phyloP scores from a whole-genome alignment of 2,113 vertebrate species.

The Condylura cristata region DNA sequence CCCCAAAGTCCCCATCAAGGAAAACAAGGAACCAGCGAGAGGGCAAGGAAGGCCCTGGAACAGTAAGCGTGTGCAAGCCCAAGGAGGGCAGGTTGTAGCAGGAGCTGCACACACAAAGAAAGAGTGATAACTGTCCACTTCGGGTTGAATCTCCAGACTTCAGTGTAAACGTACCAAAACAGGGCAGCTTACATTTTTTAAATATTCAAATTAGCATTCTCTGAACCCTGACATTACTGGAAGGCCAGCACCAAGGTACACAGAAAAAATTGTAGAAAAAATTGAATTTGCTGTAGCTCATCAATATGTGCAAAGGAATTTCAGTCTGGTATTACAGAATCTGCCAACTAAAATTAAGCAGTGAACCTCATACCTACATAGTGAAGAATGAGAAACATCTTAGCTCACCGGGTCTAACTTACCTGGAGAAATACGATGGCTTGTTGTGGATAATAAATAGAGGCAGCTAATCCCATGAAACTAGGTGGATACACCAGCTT shows the following conservation, averaged over 20 bases:
- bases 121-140: background rate
- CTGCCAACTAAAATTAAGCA: conserved; percentile 53
- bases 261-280: background rate
- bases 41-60: background rate
- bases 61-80: background rate
- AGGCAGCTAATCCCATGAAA: conserved; percentile 92
- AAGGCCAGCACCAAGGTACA: conserved; percentile 5
- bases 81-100: background rate
- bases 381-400: background rate
- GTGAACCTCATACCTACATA: background rate
- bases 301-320: conserved; percentile 12
- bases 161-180: background rate
- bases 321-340: conserved; percentile 35
- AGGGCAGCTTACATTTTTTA: conserved; percentile 12
- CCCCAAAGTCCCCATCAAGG: background rate
- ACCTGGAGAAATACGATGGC: conserved; percentile 90
- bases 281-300: conserved; percentile 27
- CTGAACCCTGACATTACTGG: conserved; percentile 16
- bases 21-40: background rate
- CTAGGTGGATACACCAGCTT: conserved; percentile 90
- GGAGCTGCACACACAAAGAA: background rate
- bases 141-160: conserved; percentile 13
- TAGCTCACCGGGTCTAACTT: conserved; percentile 68
- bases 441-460: conserved; percentile 96
- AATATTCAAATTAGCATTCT: conserved; percentile 48